phyloP scores from a whole-genome alignment of 2,797 vertebrate genomes.

The Podarcis siculus region DNA sequence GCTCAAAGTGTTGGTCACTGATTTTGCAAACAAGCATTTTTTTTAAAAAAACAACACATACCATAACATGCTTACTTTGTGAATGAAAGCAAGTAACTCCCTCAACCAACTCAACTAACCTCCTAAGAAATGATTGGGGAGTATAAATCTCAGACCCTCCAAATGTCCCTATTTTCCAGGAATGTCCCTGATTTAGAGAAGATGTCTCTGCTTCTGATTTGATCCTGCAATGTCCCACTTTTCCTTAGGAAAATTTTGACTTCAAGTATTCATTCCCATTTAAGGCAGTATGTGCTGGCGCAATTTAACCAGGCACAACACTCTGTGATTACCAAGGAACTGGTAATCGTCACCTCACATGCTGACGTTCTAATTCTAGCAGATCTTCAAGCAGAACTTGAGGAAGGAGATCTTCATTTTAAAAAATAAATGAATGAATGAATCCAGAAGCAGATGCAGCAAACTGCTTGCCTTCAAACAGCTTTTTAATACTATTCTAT shows the following conservation, averaged over 20 bases:
- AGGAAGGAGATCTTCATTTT: neutral
- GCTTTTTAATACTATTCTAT: neutral
- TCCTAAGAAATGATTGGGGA: neutral
- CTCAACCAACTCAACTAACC: neutral
- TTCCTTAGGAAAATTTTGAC: neutral
- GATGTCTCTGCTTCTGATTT: too few species aligned
- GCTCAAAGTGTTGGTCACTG: slow-evolving; percentile 53
- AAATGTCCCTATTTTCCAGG: too few species aligned
- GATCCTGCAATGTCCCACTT: slow-evolving; percentile 3
- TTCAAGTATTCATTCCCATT: slow-evolving; percentile 33
- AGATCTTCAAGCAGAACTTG: slow-evolving; percentile 2
- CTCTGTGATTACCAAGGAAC: slow-evolving; percentile 16
- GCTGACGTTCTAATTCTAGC: neutral
- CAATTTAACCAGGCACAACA: slow-evolving; percentile 15
- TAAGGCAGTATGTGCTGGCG: slow-evolving; percentile 1
- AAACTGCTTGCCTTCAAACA: slow-evolving; percentile 21
- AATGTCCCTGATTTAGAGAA: too few species aligned
- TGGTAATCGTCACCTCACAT: neutral
- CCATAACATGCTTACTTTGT: slow-evolving; percentile 39
- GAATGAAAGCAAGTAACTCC: slow-evolving; percentile 41
- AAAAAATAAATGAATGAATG: neutral
- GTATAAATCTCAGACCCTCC: slow-evolving; percentile 1
- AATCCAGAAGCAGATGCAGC: neutral
- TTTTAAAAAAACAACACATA: neutral
- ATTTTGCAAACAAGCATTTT: slow-evolving; percentile 61